phyloP scores from a whole-genome alignment of 2,113 vertebrate genomes.

The Cavia aperea region DNA sequence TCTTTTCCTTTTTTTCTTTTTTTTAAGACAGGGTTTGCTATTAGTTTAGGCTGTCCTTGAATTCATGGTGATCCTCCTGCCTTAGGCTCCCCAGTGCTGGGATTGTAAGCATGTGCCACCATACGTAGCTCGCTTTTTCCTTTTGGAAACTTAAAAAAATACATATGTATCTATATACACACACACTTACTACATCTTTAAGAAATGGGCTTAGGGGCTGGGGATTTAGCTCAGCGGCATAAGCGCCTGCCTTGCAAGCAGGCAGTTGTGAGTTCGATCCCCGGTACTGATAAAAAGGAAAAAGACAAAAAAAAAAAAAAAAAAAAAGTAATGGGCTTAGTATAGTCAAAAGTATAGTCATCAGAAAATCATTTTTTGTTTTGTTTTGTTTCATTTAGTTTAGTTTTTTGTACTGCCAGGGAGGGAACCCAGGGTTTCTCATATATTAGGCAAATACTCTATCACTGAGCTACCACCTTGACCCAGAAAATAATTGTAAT shows the following conservation, averaged over 20 bases:
- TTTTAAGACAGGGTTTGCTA: not conserved
- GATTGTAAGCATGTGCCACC: not conserved
- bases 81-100: not conserved
- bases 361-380: not conserved
- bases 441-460: not conserved
- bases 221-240: too few species aligned
- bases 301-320: too few species aligned
- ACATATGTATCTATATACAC: not conserved
- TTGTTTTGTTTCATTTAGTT: not conserved
- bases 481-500: not conserved
- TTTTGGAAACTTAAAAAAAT: not conserved
- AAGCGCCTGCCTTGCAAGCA: too few species aligned
- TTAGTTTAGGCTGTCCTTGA: not conserved
- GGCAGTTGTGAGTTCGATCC: too few species aligned
- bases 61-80: not conserved
- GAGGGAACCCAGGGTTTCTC: not conserved
- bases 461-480: not conserved
- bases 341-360: not conserved
- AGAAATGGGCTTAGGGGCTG: not conserved
- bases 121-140: not conserved
- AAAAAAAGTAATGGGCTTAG: constrained; percentile 3
- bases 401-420: not conserved
- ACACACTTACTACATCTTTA: constrained; percentile 1
- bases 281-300: too few species aligned
- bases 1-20: not conserved